Percentiles rank a stretch among this genome's conserved stretches.
Conservation (phyloP, 2,797 vertebrate species). For the Brachyalestes nurse region DNA sequence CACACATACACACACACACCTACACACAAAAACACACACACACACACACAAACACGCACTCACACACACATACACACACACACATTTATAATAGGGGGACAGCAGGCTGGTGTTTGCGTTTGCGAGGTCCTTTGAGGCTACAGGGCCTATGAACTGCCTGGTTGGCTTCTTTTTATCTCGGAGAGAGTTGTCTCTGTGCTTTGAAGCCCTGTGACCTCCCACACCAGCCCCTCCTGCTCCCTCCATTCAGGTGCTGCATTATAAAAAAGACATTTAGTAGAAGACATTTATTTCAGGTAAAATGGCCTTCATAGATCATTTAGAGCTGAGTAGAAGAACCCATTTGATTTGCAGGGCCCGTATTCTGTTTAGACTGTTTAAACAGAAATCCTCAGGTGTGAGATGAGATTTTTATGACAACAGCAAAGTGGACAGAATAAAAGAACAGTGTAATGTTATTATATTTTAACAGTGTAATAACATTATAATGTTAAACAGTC, state of each 20-base stretch:
- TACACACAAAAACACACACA: neutral
- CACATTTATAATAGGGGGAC: neutral
- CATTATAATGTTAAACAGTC: too few species aligned
- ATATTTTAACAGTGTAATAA: too few species aligned
- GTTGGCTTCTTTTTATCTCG: neutral
- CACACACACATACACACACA: neutral
- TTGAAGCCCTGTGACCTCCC: constrained; percentile 1
- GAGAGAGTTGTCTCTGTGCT: neutral
- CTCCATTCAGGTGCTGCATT: neutral
- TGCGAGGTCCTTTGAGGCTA: neutral
- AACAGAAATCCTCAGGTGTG: too few species aligned
- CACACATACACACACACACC: too few species aligned
- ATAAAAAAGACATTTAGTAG: neutral
- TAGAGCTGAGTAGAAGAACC: neutral
- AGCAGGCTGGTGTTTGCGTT: neutral
- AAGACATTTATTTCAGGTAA: too few species aligned
- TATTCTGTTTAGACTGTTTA: too few species aligned
- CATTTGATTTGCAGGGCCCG: too few species aligned
- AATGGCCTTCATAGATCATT: neutral
- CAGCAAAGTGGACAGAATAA: too few species aligned
- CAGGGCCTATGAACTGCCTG: neutral
- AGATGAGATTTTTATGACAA: too few species aligned
- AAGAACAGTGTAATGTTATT: too few species aligned
- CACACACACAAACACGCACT: neutral
- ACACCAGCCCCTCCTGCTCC: neutral